Evolutionary conservation across 2,888 invertebrate species (phyloP), one percentile per base, ranked within the genome.

Genomic region (Nomada fabriciana): DNA sequence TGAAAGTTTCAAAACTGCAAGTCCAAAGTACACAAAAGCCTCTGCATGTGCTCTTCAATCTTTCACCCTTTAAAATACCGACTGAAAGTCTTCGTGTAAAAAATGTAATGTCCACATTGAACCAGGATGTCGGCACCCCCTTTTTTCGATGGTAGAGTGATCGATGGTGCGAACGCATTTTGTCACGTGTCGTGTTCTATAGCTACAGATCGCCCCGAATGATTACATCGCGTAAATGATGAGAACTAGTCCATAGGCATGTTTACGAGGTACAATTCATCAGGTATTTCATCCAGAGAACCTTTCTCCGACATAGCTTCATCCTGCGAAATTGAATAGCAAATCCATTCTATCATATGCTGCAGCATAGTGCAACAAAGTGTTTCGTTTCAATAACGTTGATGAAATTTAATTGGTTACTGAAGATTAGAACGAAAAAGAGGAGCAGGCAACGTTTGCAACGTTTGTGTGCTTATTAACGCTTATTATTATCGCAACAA

Each of bases 41-140:
- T 61, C 5, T 7, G 36, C 11, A 7, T 36, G 0, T 3, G 36
- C 42, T 15, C 43, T 65, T 65, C 43, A 47, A 53, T 25, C n/a
- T 36, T 73, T 59, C 59, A n/a, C n/a, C n/a, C 50, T 74, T 67
- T 67, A 57, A 68, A 75, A 43, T 50, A 47, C 18, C 55, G 52
- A 64, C 47, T 20, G 29, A 67, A 25, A n/a, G 9, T 13, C 15
- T 23, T 15, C 20, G 13, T 42, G 50, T 42, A 68, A 36, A 20
- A 52, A 60, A 42, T 25, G 13, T 43, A 74, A 74, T 60, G 53
- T 57, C 69, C 52, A 53, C 60, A 61, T 61, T 43, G 60, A 68
- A 53, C 29, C 29, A 67, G 59, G 25, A 10, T 42, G 2, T 13
- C 20, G 4, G 13, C 9, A n/a, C 15, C 13, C 25, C 18, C 25